These are phyloP conservation scores for Plutomurus gul DNA, from an alignment of 1,140 invertebrate genomes.

Conservation along the genomic window DNA sequence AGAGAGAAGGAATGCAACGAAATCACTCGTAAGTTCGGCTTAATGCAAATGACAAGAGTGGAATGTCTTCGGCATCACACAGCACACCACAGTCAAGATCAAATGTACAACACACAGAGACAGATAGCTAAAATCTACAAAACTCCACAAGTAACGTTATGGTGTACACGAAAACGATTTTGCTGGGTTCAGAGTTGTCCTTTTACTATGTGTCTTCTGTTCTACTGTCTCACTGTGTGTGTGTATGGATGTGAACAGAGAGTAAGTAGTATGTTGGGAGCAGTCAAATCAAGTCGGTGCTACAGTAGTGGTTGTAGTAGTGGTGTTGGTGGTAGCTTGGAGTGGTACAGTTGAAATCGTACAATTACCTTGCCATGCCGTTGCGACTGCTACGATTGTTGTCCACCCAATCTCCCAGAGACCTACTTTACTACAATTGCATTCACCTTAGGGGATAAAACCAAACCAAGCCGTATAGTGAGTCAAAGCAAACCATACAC, in stretches of 20 bases:
- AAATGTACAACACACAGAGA: background rate
- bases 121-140: background rate
- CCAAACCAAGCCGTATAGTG: background rate
- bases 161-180: no score
- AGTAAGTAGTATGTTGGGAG: background rate
- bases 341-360: background rate
- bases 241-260: no score
- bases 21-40: background rate
- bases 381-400: constrained; percentile 34
- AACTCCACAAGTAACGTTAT: no score
- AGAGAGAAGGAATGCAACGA: background rate
- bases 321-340: background rate
- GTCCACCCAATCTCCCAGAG: constrained; percentile 39
- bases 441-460: constrained; percentile 35
- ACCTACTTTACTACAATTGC: constrained; percentile 38
- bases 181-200: no score
- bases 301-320: background rate
- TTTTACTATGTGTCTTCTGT: no score
- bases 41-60: background rate
- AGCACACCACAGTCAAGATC: background rate
- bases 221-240: no score
- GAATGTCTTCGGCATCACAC: background rate
- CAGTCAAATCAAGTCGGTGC: background rate
- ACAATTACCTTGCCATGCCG: constrained; percentile 20
- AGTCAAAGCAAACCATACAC: background rate